phyloP scores from a whole-genome alignment of 2,888 invertebrate genomes.

The Rhamnusium bicolor region DNA sequence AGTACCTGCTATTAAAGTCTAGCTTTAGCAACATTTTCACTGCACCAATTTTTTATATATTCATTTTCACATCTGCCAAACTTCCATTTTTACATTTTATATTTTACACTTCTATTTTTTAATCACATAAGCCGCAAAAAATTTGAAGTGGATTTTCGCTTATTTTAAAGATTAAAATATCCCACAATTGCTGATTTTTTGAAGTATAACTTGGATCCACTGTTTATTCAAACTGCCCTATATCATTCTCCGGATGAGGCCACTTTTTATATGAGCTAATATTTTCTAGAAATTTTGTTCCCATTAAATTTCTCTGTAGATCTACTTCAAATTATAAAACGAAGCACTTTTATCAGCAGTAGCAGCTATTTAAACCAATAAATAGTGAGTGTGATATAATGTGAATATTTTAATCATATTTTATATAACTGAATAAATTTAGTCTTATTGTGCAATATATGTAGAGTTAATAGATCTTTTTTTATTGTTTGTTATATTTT shows the following conservation, averaged over 20 bases:
- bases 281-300: background rate
- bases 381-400: background rate
- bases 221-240: too few relatives aligned
- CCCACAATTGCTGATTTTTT: too few relatives aligned
- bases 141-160: too few relatives aligned
- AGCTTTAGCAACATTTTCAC: constrained; percentile 26
- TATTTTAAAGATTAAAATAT: too few relatives aligned
- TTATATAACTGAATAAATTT: constrained; percentile 3
- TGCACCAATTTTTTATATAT: background rate
- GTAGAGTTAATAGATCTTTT: background rate
- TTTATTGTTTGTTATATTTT: constrained; percentile 1
- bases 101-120: too few relatives aligned
- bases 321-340: background rate
- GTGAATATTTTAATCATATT: constrained; percentile 22
- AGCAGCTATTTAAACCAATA: background rate
- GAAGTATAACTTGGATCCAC: too few relatives aligned
- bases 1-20: constrained; percentile 64
- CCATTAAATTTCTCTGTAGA: background rate
- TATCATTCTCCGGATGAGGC: too few relatives aligned
- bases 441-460: constrained; percentile 16
- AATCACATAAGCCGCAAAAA: too few relatives aligned
- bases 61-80: background rate
- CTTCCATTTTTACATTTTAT: background rate
- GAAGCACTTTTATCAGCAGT: background rate
- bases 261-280: too few relatives aligned